These are phyloP conservation scores for Eremobia ochroleuca DNA, from an alignment of 2,888 invertebrate species.

Conservation along the genomic window DNA sequence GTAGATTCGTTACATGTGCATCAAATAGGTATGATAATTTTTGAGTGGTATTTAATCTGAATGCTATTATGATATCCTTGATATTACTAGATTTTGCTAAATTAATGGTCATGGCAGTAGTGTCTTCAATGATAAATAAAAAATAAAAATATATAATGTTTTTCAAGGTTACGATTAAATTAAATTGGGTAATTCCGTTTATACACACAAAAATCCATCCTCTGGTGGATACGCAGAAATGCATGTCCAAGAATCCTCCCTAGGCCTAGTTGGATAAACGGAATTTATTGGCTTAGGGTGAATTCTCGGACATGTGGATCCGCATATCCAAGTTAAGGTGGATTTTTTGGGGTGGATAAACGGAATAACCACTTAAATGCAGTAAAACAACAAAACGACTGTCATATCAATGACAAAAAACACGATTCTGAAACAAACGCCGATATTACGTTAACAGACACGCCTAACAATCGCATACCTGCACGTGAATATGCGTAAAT, in stretches of 20 bases:
- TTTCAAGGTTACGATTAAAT: not conserved
- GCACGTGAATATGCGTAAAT: constrained; percentile 13
- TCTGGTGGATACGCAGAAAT: too few species aligned
- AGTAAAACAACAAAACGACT: not conserved
- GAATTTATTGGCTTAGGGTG: too few species aligned
- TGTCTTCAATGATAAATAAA: not conserved
- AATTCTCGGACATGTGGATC: too few species aligned
- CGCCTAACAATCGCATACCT: constrained; percentile 40
- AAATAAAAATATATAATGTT: not conserved
- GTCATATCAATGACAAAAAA: not conserved
- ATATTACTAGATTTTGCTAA: not conserved
- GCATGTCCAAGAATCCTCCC: too few species aligned
- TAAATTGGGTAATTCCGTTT: not conserved
- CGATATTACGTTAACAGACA: not conserved
- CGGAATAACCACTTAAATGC: not conserved
- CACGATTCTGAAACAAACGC: constrained; percentile 5
- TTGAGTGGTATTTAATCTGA: constrained; percentile 1
- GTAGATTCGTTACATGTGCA: not conserved
- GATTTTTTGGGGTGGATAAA: not conserved
- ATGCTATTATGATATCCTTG: constrained; percentile 7
- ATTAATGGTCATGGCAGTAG: not conserved
- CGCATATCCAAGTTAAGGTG: too few species aligned
- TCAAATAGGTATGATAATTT: constrained; percentile 22
- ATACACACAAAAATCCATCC: not conserved
- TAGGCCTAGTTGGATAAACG: too few species aligned